A percentile compares a stretch with the other conserved stretches of the same genome.
These are phyloP conservation scores for Lamellibrachia satsuma DNA, from an alignment of 2,888 invertebrate genomes.

Conservation along the genomic window DNA sequence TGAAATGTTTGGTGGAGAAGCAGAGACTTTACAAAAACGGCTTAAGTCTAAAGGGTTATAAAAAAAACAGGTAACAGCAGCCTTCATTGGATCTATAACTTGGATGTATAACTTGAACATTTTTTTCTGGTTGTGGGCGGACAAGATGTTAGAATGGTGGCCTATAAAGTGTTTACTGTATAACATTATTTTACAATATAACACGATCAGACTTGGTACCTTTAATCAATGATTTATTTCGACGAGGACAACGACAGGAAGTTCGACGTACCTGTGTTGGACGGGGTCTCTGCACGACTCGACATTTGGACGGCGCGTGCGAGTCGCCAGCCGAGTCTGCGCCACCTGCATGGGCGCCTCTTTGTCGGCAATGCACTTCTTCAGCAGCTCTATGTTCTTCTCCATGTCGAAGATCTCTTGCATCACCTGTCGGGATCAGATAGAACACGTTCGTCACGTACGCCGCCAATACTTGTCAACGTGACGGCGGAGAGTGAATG, in stretches of 20 bases:
- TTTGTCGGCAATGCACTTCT: conserved; percentile 91
- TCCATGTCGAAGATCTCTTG: conserved; percentile 94
- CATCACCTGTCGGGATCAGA: conserved; percentile 73
- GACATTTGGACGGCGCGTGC: conserved; percentile 86
- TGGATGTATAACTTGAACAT: too few relatives aligned
- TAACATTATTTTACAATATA: too few relatives aligned
- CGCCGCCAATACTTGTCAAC: neutral
- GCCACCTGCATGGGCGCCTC: conserved; percentile 68
- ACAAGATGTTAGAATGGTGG: too few relatives aligned
- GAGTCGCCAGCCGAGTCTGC: conserved; percentile 88
- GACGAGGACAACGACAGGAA: neutral
- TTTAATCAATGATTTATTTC: neutral
- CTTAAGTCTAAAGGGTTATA: too few relatives aligned
- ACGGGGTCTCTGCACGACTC: conserved; percentile 89
- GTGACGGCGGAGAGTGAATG: neutral
- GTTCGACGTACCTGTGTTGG: conserved; percentile 74
- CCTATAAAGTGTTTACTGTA: too few relatives aligned
- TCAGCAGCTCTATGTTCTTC: conserved; percentile 87
- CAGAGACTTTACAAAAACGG: too few relatives aligned
- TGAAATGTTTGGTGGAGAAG: too few relatives aligned
- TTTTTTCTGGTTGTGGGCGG: too few relatives aligned
- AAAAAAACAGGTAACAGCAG: too few relatives aligned
- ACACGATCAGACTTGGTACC: too few relatives aligned
- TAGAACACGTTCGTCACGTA: neutral
- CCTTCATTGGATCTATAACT: too few relatives aligned